Evolutionary conservation across 2,888 invertebrate genomes (phyloP).

Genomic region (Ceriagrion tenellum): DNA sequence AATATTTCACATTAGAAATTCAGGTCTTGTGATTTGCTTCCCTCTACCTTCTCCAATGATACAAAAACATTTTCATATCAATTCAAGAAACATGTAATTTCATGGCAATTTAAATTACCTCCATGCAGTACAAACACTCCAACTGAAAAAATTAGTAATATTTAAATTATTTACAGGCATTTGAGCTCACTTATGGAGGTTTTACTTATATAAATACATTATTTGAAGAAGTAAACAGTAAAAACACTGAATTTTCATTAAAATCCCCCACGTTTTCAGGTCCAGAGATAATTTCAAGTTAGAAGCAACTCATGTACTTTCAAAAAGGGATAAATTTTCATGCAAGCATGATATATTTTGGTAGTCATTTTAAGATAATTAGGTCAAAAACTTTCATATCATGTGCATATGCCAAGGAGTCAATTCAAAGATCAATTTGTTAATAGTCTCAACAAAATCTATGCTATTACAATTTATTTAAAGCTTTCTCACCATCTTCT

Average conservation of each 20-base stretch:
- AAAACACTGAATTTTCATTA: neutral
- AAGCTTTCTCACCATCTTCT: conserved; percentile 81
- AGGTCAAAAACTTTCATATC: neutral
- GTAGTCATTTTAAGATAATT: neutral
- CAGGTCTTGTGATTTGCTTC: conserved; percentile 31
- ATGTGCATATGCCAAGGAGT: neutral
- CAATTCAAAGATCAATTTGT: neutral
- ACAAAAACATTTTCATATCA: conserved; percentile 35
- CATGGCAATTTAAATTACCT: neutral
- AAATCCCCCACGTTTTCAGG: conserved; percentile 38
- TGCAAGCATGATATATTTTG: conserved; percentile 35
- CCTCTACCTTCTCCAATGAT: conserved; percentile 53
- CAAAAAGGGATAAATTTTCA: conserved; percentile 29
- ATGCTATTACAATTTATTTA: conserved; percentile 51
- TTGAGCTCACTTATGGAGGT: neutral
- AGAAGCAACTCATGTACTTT: neutral
- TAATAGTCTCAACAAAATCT: neutral
- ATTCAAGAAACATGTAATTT: neutral
- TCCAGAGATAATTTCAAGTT: conserved; percentile 4
- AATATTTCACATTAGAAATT: conserved; percentile 48
- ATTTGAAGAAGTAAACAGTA: neutral
- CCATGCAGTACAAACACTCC: conserved; percentile 24
- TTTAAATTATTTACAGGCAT: neutral
- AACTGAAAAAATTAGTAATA: conserved; percentile 43
- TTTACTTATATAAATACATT: neutral